Percentiles rank a stretch among this genome's conserved stretches.
phyloP scores from a whole-genome alignment of 2,888 invertebrate genomes.

The Marasmarcha lunaedactyla region DNA sequence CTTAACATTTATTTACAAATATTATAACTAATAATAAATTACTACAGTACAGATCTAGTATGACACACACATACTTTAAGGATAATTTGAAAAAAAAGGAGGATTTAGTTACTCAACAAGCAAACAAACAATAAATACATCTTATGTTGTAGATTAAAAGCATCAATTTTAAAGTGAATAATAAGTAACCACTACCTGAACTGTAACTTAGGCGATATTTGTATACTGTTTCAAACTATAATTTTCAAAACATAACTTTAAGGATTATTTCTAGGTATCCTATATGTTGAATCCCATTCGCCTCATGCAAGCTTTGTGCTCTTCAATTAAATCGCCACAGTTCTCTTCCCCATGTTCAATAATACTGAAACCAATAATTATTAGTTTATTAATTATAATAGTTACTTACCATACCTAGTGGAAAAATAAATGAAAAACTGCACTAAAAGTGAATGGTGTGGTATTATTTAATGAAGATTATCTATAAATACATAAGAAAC shows the following conservation, averaged over 20 bases:
- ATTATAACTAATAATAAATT: constrained; percentile 1
- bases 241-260: not conserved
- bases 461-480: too few species aligned
- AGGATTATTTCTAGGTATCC: constrained; percentile 21
- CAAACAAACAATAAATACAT: too few species aligned
- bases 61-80: too few species aligned
- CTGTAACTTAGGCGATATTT: too few species aligned
- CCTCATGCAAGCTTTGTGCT: constrained; percentile 97
- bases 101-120: too few species aligned
- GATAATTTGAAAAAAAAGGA: too few species aligned
- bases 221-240: not conserved
- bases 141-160: too few species aligned
- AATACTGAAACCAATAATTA: constrained; percentile 75
- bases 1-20: constrained; percentile 1
- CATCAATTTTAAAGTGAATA: not conserved
- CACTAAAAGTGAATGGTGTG: too few species aligned
- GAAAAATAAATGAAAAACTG: too few species aligned
- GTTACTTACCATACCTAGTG: too few species aligned
- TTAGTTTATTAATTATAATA: constrained; percentile 4
- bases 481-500: too few species aligned
- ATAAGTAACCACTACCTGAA: not conserved
- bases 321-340: constrained; percentile 91
- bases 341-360: constrained; percentile 92
- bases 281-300: constrained; percentile 96
- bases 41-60: too few species aligned